These are phyloP conservation scores for Drosophila obscura DNA, from an alignment of 1,140 invertebrate species.

Conservation along the genomic window DNA sequence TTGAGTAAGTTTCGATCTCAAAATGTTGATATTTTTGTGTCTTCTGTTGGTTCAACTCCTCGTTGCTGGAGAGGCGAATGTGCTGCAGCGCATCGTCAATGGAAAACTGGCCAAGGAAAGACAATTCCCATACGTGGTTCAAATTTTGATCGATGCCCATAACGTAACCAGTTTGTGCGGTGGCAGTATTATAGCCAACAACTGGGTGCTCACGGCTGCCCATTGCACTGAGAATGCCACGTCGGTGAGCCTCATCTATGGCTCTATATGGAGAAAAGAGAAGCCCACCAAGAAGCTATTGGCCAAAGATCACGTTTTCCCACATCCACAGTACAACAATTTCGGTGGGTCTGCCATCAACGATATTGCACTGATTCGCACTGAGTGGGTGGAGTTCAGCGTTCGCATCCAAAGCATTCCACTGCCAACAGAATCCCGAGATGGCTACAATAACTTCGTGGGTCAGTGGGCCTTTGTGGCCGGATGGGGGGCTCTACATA, in stretches of 20 bases:
- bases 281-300: too few species aligned
- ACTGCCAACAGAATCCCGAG: slow-evolving; percentile 22
- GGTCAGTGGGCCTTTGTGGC: slow-evolving; percentile 41
- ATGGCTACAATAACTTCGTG: slow-evolving; percentile 31
- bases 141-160: accelerated
- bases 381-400: slow-evolving; percentile 12
- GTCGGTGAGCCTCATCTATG: slow-evolving; percentile 32
- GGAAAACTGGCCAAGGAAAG: background rate
- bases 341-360: slow-evolving; percentile 33
- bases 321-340: too few species aligned
- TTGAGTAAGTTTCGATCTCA: too few species aligned
- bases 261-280: too few species aligned
- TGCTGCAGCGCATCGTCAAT: background rate
- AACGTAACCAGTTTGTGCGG: slow-evolving; percentile 83
- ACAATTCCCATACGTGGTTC: slow-evolving; percentile 1
- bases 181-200: slow-evolving; percentile 85
- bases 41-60: background rate
- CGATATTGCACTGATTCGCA: slow-evolving; percentile 53
- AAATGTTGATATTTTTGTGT: background rate
- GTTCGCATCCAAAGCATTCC: slow-evolving; percentile 22
- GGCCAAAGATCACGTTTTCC: too few species aligned
- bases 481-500: slow-evolving; percentile 46
- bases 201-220: slow-evolving; percentile 86
- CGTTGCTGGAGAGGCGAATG: background rate
- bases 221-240: slow-evolving; percentile 84